Evolutionary conservation across 2,888 invertebrate genomes (phyloP).

Genomic region (Sialis fuliginosa): DNA sequence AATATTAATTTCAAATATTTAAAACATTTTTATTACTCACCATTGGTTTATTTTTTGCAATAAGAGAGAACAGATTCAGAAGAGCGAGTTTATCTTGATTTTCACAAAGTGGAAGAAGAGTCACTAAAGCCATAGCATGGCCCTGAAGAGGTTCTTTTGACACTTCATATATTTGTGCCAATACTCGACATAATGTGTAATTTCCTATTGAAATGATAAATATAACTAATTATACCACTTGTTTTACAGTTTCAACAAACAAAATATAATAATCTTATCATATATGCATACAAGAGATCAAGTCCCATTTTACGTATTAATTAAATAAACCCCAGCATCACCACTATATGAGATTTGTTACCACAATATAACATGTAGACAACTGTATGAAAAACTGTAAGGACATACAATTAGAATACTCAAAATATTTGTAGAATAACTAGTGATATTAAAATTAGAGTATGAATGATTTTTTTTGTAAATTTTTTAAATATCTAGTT

Average conservation of each 20-base stretch:
- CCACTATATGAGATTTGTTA: too few species aligned
- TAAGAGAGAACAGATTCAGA: slow-evolving; percentile 62
- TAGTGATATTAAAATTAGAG: neutral
- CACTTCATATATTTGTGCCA: slow-evolving; percentile 80
- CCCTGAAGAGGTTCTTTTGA: slow-evolving; percentile 74
- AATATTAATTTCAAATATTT: neutral
- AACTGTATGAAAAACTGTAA: slow-evolving; percentile 3
- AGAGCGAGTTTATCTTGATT: slow-evolving; percentile 72
- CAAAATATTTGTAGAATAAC: too few species aligned
- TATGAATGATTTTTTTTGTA: neutral
- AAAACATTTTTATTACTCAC: slow-evolving; percentile 26
- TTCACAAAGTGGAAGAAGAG: slow-evolving; percentile 66
- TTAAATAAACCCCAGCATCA: too few species aligned
- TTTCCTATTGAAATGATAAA: slow-evolving; percentile 48
- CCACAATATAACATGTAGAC: neutral
- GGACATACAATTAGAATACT: too few species aligned
- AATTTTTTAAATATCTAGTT: neutral
- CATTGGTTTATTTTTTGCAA: slow-evolving; percentile 63
- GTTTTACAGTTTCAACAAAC: neutral
- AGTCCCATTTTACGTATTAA: neutral
- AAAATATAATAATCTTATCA: too few species aligned
- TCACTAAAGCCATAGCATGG: slow-evolving; percentile 66
- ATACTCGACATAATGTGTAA: slow-evolving; percentile 69
- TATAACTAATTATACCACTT: neutral
- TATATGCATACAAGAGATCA: neutral